phyloP scores from a whole-genome alignment of 2,888 invertebrate genomes.

The Eupithecia exiguata region DNA sequence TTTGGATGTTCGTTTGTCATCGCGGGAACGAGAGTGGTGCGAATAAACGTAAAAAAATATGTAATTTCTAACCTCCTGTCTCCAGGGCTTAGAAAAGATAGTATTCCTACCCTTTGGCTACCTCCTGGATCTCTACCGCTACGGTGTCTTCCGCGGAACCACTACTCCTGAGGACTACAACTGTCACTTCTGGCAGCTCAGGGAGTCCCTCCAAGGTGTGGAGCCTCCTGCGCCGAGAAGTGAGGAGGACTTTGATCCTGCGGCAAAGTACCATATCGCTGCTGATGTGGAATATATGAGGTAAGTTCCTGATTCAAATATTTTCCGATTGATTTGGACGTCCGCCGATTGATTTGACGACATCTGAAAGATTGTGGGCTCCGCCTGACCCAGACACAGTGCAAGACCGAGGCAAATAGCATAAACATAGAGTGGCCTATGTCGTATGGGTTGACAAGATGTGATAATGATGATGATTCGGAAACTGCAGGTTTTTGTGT shows the following conservation, averaged over 20 bases:
- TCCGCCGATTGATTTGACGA: no score
- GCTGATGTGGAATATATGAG: conserved; percentile 87
- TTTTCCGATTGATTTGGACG: no score
- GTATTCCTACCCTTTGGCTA: conserved; percentile 88
- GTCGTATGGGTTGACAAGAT: no score
- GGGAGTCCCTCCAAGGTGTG: conserved; percentile 85
- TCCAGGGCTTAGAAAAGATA: conserved; percentile 86
- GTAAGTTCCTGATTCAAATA: conserved; percentile 57
- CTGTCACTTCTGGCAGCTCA: conserved; percentile 86
- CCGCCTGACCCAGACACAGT: no score
- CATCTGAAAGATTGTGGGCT: no score
- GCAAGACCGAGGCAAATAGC: no score
- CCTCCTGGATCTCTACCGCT: conserved; percentile 87
- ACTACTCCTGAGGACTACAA: conserved; percentile 85
- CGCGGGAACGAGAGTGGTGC: not conserved
- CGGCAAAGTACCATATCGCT: conserved; percentile 87
- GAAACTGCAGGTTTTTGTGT: no score
- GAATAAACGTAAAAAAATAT: not conserved
- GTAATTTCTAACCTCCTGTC: not conserved
- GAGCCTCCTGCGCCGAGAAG: conserved; percentile 85
- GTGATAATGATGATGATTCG: no score
- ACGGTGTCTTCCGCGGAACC: conserved; percentile 86
- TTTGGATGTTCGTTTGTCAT: no score
- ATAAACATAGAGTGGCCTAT: no score
- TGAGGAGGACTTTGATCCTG: conserved; percentile 87